phyloP scores from a whole-genome alignment of 2,113 vertebrate species.

The Phocoena sinus region DNA sequence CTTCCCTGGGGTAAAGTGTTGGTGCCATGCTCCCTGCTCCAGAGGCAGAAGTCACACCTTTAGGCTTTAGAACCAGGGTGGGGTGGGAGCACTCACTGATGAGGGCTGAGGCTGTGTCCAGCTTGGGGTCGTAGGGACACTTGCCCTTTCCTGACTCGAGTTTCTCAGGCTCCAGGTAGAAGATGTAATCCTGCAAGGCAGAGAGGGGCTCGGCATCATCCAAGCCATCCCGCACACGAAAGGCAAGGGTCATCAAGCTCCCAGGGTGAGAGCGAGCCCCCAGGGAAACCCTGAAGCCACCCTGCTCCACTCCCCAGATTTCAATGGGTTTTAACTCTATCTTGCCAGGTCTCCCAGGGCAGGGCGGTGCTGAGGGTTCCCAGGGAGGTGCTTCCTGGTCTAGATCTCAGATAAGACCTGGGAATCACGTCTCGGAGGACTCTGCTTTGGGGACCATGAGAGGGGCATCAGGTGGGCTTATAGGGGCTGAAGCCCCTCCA shows the following conservation, averaged over 20 bases:
- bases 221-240: neutral
- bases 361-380: neutral
- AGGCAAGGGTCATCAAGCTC: neutral
- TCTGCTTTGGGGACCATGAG: neutral
- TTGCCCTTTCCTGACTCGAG: slow-evolving; percentile 99
- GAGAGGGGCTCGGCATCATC: slow-evolving; percentile 19
- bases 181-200: slow-evolving; percentile 92
- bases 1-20: neutral
- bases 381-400: neutral
- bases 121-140: slow-evolving; percentile 97
- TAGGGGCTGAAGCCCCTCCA: neutral
- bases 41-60: neutral
- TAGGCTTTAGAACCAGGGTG: neutral
- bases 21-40: neutral
- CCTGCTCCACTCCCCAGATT: neutral
- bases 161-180: slow-evolving; percentile 95
- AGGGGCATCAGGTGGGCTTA: neutral
- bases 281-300: neutral
- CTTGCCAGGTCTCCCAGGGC: neutral
- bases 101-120: slow-evolving; percentile 95
- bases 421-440: neutral
- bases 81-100: slow-evolving; percentile 89
- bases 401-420: neutral
- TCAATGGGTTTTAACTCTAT: neutral
- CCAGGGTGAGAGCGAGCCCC: neutral